Base-by-base conservation (phyloP, 2,113 vertebrate genomes). In the Bettongia penicillata region DNA sequence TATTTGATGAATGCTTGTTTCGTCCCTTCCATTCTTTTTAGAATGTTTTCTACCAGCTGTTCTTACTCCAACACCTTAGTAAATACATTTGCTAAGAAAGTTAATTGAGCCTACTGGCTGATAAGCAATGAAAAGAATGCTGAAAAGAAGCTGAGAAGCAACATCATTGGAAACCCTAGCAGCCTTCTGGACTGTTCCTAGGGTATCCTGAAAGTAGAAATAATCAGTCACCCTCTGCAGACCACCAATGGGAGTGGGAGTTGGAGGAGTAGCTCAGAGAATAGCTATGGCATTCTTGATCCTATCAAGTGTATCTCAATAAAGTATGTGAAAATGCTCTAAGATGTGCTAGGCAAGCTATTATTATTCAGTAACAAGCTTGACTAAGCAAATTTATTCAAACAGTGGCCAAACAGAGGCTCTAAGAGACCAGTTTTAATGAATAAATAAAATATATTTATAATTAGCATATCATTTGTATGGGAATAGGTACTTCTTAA, bases 381-480 rank as follows among this genome's bases (percentile, higher is more conserved):
- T 22, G 14, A 84, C 37, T 84, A 84, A 84, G 37, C n/a, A 84
- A 84, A 84, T 84, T 43, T 84, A 43, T 84, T 49, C 24, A 48
- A 90, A 77, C 37, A 84, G 19, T 47, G 77, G 91, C 25, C 52
- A 93, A 90, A 31, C 8, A 47, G 51, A 95, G 92, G 47, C 47
- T 26, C 8, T 89, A 91, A 90, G 77, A 48, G 19, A 43, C 16
- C 68, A 43, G n/a, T 93, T 91, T 37, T 77, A 94, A 93, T 91
- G n/a, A 93, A 90, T 93, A 92, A 94, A 89, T 28, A 90, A 52
- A 91, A 91, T 92, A 26, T 93, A 95, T 90, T 95, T 93, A 94
- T 43, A 77, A 68, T 51, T 51, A 91, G 53, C 68, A 93, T 91
- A 93, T 92, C 89, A 94, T 97, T 53, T 94, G 8, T n/a, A 55